Conservation (phyloP, 2,113 vertebrate species). For the Corynorhinus townsendii region DNA sequence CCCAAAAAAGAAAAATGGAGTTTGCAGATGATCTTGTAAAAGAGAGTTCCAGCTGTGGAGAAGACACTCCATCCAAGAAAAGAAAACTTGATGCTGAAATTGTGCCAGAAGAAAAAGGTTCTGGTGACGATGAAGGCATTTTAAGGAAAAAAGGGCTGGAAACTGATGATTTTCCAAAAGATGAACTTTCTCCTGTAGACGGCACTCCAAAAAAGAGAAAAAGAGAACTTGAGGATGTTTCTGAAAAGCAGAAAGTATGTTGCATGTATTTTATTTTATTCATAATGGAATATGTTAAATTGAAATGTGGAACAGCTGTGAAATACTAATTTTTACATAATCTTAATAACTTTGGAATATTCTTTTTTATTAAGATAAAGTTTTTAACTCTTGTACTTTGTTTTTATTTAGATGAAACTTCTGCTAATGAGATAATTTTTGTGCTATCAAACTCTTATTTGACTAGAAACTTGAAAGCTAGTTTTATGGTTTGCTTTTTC, state of each 20-base stretch:
- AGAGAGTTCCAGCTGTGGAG: slow-evolving; percentile 47
- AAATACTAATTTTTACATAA: neutral
- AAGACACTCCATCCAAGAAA: slow-evolving; percentile 46
- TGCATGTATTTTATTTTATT: neutral
- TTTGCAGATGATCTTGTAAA: slow-evolving; percentile 62
- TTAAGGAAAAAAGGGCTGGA: slow-evolving; percentile 53
- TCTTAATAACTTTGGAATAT: neutral
- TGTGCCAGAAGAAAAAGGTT: slow-evolving; percentile 52
- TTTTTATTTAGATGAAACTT: slow-evolving; percentile 32
- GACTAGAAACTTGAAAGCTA: slow-evolving; percentile 1
- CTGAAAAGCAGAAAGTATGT: slow-evolving; percentile 75
- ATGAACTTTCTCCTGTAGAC: slow-evolving; percentile 16
- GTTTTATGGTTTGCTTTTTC: slow-evolving; percentile 18
- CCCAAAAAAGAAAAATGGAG: slow-evolving; percentile 57
- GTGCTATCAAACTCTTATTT: slow-evolving; percentile 4
- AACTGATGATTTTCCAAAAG: slow-evolving; percentile 11
- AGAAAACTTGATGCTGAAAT: slow-evolving; percentile 50
- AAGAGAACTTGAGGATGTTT: slow-evolving; percentile 42
- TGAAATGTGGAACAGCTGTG: neutral
- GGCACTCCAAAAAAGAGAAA: slow-evolving; percentile 55
- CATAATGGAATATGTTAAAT: neutral
- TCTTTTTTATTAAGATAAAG: neutral
- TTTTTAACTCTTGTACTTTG: neutral
- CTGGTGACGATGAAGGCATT: slow-evolving; percentile 24
- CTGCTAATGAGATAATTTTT: neutral